Conservation (phyloP, 2,888 invertebrate species). For the Polyommatus icarus region DNA sequence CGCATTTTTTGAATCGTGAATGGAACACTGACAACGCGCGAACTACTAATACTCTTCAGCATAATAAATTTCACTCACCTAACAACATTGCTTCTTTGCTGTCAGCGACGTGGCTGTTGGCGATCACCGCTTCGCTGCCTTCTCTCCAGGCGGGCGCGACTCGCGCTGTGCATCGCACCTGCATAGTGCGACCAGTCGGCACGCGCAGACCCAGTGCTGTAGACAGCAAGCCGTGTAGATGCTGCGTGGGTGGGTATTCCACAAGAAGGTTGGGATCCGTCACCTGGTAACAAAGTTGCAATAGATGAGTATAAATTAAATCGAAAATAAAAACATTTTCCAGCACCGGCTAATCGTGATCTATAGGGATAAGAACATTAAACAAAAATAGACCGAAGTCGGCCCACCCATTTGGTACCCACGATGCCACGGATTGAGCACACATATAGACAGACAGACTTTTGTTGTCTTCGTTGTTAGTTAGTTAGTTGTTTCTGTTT, state of each 20-base stretch:
- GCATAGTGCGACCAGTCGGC: slow-evolving; percentile 68
- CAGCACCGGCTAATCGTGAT: neutral
- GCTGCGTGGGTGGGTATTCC: slow-evolving; percentile 67
- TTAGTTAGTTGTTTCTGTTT: no score
- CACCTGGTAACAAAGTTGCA: slow-evolving; percentile 51
- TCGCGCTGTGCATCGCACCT: slow-evolving; percentile 69
- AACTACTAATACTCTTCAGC: neutral
- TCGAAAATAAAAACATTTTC: neutral
- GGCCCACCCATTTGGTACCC: no score
- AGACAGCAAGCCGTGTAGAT: slow-evolving; percentile 68
- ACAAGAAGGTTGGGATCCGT: slow-evolving; percentile 64
- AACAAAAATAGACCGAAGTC: no score
- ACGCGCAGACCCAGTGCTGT: slow-evolving; percentile 68
- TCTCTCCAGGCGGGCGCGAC: slow-evolving; percentile 74
- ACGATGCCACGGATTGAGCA: no score
- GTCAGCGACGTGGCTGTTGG: slow-evolving; percentile 69
- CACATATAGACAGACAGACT: no score
- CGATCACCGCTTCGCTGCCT: slow-evolving; percentile 73
- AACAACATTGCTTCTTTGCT: slow-evolving; percentile 75
- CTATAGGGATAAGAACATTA: no score
- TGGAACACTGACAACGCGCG: neutral
- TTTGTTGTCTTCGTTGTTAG: no score
- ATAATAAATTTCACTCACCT: slow-evolving; percentile 54
- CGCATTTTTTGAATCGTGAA: no score
- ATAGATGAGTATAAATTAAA: neutral